These are phyloP conservation scores for Drosophila pseudoobscura DNA, from an alignment of 1,140 invertebrate genomes.

Conservation along the genomic window DNA sequence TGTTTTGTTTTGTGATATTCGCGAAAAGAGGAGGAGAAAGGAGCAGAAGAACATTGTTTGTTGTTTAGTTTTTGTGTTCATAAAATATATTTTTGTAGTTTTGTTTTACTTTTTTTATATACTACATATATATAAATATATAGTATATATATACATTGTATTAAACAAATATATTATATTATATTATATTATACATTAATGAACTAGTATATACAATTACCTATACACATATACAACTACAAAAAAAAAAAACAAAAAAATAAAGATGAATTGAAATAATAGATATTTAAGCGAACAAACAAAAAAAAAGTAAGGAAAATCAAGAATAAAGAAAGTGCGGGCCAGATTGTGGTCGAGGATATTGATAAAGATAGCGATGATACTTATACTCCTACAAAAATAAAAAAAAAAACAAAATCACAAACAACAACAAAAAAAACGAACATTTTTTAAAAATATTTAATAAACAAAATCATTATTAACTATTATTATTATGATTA, in stretches of 20 bases:
- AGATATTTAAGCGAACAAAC: conserved; percentile 56
- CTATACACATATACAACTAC: conserved; percentile 40
- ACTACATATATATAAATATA: conserved; percentile 30
- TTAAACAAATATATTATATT: conserved; percentile 33
- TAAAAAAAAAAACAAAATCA: conserved; percentile 11
- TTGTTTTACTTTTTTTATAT: conserved; percentile 48
- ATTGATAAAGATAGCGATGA: conserved; percentile 62
- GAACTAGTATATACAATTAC: conserved; percentile 60
- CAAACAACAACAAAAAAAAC: conserved; percentile 36
- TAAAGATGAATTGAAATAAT: conserved; percentile 75
- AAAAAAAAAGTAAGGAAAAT: conserved; percentile 14
- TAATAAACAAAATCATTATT: conserved; percentile 80
- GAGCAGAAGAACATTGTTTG: conserved; percentile 40
- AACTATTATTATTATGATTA: conserved; percentile 65
- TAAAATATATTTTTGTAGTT: conserved; percentile 51
- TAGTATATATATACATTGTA: conserved; percentile 49
- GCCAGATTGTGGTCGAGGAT: conserved; percentile 49
- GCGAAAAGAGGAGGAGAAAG: conserved; percentile 11
- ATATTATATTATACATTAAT: conserved; percentile 58
- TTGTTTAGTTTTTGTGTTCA: conserved; percentile 66
- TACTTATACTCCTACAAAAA: conserved; percentile 68
- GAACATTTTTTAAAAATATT: conserved; percentile 80
- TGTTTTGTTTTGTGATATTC: conserved; percentile 63
- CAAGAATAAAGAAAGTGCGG: conserved; percentile 18
- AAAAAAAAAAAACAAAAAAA: conserved; percentile 36